Evolutionary conservation across 2,797 vertebrate species (phyloP).

Genomic region (Florisuga fusca): DNA sequence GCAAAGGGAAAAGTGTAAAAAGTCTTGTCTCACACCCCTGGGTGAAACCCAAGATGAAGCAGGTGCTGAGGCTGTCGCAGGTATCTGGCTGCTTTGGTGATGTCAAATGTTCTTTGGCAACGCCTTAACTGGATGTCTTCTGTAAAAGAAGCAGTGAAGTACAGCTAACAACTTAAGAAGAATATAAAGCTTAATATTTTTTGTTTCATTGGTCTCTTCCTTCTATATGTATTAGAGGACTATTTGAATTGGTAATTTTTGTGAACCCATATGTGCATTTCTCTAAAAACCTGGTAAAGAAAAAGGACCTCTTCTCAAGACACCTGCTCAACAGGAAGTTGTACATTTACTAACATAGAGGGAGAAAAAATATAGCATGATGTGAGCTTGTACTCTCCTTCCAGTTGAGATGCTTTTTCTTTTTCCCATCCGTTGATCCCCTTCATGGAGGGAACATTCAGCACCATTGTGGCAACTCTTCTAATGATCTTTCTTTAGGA

Average conservation of each 20-base stretch:
- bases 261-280: not conserved
- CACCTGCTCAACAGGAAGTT: not conserved
- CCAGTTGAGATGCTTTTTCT: not conserved
- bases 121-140: fast-evolving
- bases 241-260: not conserved
- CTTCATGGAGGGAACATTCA: not conserved
- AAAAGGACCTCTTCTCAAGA: not conserved
- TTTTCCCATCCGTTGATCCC: not conserved
- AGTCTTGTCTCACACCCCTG: not conserved
- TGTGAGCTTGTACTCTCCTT: not conserved
- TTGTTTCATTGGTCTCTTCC: not conserved
- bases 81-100: not conserved
- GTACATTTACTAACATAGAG: not conserved
- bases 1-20: not conserved
- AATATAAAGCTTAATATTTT: not conserved
- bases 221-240: not conserved
- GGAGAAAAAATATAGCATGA: not conserved
- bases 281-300: not conserved
- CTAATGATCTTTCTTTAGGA: not conserved
- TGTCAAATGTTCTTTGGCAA: not conserved
- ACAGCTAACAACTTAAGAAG: not conserved
- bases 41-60: too few species aligned
- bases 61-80: not conserved
- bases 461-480: not conserved
- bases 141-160: not conserved